These are phyloP conservation scores for Epirrhoe tristata DNA, from an alignment of 2,888 invertebrate species.

Conservation along the genomic window DNA sequence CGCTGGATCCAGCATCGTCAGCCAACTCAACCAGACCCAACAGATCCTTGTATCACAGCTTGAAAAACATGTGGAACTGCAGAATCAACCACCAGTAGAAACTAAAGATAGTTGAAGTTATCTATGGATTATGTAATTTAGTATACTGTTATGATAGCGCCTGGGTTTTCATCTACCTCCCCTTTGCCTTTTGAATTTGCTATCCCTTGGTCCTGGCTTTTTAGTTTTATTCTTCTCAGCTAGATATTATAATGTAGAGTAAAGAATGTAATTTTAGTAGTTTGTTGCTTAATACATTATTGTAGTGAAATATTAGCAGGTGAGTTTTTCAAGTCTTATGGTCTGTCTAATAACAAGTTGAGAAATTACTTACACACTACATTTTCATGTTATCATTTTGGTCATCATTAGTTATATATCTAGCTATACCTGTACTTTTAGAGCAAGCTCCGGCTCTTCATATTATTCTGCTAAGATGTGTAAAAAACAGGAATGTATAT, in stretches of 20 bases:
- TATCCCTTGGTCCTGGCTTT: background rate
- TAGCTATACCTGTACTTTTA: too few relatives aligned
- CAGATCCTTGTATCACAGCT: conserved; percentile 88
- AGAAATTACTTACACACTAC: too few relatives aligned
- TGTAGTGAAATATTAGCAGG: background rate
- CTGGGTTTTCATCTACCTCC: conserved; percentile 31
- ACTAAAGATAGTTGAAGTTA: conserved; percentile 46
- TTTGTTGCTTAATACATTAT: background rate
- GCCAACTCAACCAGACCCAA: conserved; percentile 89
- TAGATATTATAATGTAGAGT: background rate
- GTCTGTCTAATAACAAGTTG: background rate
- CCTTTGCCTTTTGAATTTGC: background rate
- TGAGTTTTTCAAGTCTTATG: background rate
- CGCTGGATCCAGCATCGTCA: conserved; percentile 87
- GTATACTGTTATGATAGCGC: conserved; percentile 44
- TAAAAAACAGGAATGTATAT: too few relatives aligned
- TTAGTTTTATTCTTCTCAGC: background rate
- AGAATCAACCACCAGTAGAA: conserved; percentile 48
- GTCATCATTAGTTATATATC: too few relatives aligned
- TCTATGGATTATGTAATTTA: conserved; percentile 34
- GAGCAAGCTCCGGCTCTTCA: too few relatives aligned
- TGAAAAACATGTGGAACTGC: conserved; percentile 83
- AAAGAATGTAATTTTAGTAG: background rate
- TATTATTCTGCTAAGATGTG: too few relatives aligned
- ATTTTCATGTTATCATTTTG: too few relatives aligned